These are phyloP conservation scores for Diploptera punctata DNA, from an alignment of 2,888 invertebrate species.

Conservation along the genomic window DNA sequence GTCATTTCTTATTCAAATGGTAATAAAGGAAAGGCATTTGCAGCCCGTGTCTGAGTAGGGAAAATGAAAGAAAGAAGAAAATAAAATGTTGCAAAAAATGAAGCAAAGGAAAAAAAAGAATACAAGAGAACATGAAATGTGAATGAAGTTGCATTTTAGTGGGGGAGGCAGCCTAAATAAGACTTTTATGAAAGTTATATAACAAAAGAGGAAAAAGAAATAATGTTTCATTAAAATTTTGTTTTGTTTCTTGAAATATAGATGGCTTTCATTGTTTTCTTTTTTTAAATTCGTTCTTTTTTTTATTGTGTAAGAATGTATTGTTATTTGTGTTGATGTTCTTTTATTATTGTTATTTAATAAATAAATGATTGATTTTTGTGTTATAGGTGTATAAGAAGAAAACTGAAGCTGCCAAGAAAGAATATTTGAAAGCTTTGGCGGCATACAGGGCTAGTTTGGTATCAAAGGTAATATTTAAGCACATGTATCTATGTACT, in stretches of 20 bases:
- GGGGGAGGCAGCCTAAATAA: constrained; percentile 16
- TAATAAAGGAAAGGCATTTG: constrained; percentile 45
- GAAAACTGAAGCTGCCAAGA: constrained; percentile 95
- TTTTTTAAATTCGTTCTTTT: no score
- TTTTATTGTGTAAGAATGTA: no score
- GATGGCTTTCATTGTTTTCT: no score
- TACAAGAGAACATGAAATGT: constrained; percentile 41
- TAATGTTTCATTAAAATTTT: neutral
- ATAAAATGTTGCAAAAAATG: constrained; percentile 36
- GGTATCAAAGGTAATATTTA: constrained; percentile 83
- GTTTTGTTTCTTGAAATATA: no score
- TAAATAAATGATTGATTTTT: constrained; percentile 48
- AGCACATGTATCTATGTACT: no score
- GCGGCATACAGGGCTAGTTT: constrained; percentile 92
- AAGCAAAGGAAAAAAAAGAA: constrained; percentile 22
- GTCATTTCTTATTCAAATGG: constrained; percentile 48
- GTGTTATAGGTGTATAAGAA: constrained; percentile 96
- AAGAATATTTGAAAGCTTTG: constrained; percentile 93
- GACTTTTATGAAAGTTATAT: constrained; percentile 8
- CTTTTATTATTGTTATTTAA: no score
- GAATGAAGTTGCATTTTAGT: constrained; percentile 40
- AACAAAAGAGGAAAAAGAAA: neutral
- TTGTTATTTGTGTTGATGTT: no score
- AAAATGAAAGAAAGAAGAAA: constrained; percentile 34
- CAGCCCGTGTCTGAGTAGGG: constrained; percentile 29